Percentiles rank a stretch among this genome's conserved stretches.
phyloP scores from a whole-genome alignment of 2,888 invertebrate species.

The Callinectes sapidus region DNA sequence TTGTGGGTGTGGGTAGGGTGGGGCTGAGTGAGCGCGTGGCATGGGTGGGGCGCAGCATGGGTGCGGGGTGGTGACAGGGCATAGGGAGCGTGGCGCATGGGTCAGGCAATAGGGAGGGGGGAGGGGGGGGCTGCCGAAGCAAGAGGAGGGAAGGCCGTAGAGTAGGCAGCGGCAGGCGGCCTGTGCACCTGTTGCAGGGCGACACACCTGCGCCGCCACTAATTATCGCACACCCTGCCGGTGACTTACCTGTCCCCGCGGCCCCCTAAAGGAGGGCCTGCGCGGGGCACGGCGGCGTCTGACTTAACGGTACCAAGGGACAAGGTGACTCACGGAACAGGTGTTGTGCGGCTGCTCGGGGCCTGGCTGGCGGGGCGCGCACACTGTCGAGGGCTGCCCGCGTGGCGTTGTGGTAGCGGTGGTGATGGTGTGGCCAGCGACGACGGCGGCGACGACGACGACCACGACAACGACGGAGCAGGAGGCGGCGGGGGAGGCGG shows the following conservation, averaged over 20 bases:
- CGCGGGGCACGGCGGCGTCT: neutral
- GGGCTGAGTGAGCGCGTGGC: neutral
- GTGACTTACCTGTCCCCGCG: conserved; percentile 16
- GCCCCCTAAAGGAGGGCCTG: neutral
- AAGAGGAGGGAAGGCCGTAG: neutral
- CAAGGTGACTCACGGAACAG: conserved; percentile 24
- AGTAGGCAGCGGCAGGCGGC: neutral
- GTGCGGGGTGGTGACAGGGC: conserved; percentile 8
- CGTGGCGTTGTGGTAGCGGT: conserved; percentile 3
- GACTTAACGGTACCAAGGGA: neutral
- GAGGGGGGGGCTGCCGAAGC: neutral
- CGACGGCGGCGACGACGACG: neutral
- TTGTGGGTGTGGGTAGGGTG: neutral
- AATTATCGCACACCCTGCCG: neutral
- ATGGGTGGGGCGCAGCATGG: neutral
- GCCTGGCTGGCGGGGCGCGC: neutral
- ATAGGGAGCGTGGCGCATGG: neutral
- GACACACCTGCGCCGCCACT: neutral
- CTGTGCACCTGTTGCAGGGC: conserved; percentile 21
- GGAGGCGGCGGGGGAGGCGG: conserved; percentile 11
- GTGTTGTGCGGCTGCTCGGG: conserved; percentile 7
- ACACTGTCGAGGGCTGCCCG: neutral
- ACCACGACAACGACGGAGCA: neutral
- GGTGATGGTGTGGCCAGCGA: neutral
- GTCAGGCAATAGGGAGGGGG: neutral